Evolutionary conservation across 1,140 invertebrate genomes (phyloP), one percentile per base, ranked within the genome.

Genomic region (Cryptotermes secundus): DNA sequence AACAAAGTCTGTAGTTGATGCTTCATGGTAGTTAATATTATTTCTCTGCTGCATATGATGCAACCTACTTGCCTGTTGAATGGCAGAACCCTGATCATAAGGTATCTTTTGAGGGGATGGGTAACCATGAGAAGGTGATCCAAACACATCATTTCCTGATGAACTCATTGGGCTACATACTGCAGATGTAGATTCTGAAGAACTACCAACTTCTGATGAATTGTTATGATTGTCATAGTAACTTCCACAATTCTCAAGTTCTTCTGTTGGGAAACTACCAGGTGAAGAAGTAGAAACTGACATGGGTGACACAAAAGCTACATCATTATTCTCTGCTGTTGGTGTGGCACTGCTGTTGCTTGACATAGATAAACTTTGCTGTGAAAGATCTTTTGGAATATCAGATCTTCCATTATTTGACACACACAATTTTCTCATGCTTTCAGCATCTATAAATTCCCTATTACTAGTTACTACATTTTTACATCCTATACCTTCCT

Each of bases 241-340:
- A 45, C 36, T 82, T 31, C 38, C 81, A 49, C 81, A 82, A 12
- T 82, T 82, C n/a, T 45, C 81, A 82, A 82, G 38, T 19, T 45
- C 38, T 38, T 82, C 81, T n/a, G 81, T 59, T 36, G 83, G 42
- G 80, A 72, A 84, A 42, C 72, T 80, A 42, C 38, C 83, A 38
- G 83, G 79, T 34, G 83, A 84, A 49, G 83, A 80, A n/a, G 83
- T 42, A 38, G 83, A 84, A n/a, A 84, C 34, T n/a, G 83, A 84
- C 83, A 84, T 84, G n/a, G 83, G 83, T 34, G 83, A 84, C n/a
- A 72, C 79, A 49, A 72, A 82, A n/a, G 42, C 53, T 36, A 45
- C n/a, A 34, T 82, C 81, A 53, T 53, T 82, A 26, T 42, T 34
- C 6, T 82, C 81, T 34, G 7, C 53, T 38, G 42, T 34, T 72